A percentile compares a stretch with the other conserved stretches of the same genome.
Evolutionary conservation across 2,797 vertebrate species (phyloP).

Genomic region (Lophius americanus): DNA sequence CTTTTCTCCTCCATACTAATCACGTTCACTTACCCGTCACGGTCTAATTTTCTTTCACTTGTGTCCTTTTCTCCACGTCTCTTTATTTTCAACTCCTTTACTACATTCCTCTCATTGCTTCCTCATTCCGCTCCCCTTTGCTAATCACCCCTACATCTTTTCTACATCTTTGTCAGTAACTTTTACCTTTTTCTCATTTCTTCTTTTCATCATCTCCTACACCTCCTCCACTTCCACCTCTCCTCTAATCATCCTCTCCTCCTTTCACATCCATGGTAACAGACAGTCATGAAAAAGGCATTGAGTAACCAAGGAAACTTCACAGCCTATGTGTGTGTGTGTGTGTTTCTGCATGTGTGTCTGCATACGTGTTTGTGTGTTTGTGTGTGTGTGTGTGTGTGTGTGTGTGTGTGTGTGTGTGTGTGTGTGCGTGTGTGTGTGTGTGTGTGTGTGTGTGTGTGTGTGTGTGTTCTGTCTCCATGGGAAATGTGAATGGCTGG

Average conservation of each 20-base stretch:
- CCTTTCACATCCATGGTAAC: conserved; percentile 69
- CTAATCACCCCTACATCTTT: background rate
- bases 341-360: conserved; percentile 30
- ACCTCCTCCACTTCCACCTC: conserved; percentile 22
- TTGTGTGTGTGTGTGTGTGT: conserved; percentile 31
- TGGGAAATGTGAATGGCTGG: conserved; percentile 69
- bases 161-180: background rate
- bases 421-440: conserved; percentile 35
- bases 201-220: conserved; percentile 7
- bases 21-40: background rate
- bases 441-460: conserved; percentile 37
- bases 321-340: conserved; percentile 34
- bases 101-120: too few species aligned
- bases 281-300: conserved; percentile 72
- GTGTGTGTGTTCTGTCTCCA: conserved; percentile 45
- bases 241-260: conserved; percentile 22
- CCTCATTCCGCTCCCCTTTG: too few species aligned
- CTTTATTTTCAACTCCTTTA: too few species aligned
- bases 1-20: background rate
- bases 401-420: conserved; percentile 29
- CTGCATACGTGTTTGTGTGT: conserved; percentile 38
- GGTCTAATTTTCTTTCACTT: background rate
- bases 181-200: background rate
- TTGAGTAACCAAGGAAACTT: conserved; percentile 65
- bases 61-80: too few species aligned